A percentile compares a stretch with the other conserved stretches of the same genome.
Evolutionary conservation across 2,888 invertebrate genomes (phyloP).

Genomic region (Trilocha varians): DNA sequence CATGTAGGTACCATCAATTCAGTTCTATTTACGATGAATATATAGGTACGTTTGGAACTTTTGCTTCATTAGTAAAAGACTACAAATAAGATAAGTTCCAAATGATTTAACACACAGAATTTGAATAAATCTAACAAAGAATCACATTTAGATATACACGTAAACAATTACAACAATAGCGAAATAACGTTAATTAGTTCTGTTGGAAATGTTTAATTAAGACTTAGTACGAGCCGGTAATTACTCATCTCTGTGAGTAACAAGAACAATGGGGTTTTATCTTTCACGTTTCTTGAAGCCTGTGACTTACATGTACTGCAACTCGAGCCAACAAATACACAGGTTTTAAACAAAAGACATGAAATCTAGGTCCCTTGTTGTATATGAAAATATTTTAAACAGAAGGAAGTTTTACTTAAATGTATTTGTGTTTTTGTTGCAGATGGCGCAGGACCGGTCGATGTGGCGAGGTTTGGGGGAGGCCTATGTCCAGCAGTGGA

Average conservation of each 20-base stretch:
- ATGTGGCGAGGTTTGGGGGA: too few relatives aligned
- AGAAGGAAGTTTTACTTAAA: too few relatives aligned
- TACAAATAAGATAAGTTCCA: too few relatives aligned
- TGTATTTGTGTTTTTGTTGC: too few relatives aligned
- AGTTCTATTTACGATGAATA: too few relatives aligned
- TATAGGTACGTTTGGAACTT: too few relatives aligned
- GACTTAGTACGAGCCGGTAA: conserved; percentile 6
- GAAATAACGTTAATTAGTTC: background rate
- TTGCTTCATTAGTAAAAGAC: too few relatives aligned
- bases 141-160: background rate
- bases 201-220: conserved; percentile 4
- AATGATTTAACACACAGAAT: background rate
- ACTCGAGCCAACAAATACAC: background rate
- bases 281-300: conserved; percentile 10
- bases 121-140: background rate
- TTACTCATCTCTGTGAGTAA: conserved; percentile 19
- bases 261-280: conserved; percentile 20
- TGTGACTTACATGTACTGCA: conserved; percentile 3
- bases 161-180: background rate
- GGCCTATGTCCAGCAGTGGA: too few relatives aligned
- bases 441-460: too few relatives aligned
- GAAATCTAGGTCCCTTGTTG: background rate
- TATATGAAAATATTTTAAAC: too few relatives aligned
- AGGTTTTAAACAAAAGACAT: background rate
- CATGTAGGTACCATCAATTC: too few relatives aligned